Evolutionary conservation across 64 coral and sea anemone species (phyloP).

Genomic region (Pocillopora verrucosa): DNA sequence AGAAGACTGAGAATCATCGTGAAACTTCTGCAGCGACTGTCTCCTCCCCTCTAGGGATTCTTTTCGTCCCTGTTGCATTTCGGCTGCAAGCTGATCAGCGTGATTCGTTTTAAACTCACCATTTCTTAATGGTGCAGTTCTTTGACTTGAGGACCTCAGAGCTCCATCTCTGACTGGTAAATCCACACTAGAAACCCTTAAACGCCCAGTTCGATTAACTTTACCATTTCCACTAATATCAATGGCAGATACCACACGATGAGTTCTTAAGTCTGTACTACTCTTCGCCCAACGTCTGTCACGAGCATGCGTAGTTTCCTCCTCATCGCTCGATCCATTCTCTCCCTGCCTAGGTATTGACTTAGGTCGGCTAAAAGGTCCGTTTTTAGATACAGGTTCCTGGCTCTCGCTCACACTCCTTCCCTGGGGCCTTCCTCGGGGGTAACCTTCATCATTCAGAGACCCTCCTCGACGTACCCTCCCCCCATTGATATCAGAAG

Average conservation of each 20-base stretch:
- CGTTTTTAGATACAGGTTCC: conserved; percentile 8
- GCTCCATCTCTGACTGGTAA: not conserved
- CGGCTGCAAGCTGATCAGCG: conserved; percentile 66
- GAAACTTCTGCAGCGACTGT: conserved; percentile 20
- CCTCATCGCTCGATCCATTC: conserved; percentile 61
- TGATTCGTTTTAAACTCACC: conserved; percentile 51
- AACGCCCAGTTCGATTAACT: not conserved
- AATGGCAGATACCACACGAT: not conserved
- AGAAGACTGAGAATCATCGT: conserved; percentile 73
- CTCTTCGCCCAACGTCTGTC: conserved; percentile 2
- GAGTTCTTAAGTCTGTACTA: conserved; percentile 18
- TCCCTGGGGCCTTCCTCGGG: not conserved
- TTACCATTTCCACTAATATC: not conserved
- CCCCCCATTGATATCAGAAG: not conserved
- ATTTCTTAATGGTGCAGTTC: not conserved
- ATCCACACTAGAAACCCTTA: conserved; percentile 33
- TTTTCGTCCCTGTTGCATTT: conserved; percentile 59
- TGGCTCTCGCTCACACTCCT: conserved; percentile 25
- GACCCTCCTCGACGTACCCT: not conserved
- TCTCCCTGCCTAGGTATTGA: conserved; percentile 35
- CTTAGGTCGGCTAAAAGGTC: conserved; percentile 22
- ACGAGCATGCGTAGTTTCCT: conserved; percentile 19
- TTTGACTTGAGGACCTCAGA: not conserved
- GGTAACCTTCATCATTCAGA: not conserved
- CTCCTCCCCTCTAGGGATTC: conserved; percentile 49